phyloP scores from a whole-genome alignment of 2,113 vertebrate genomes.

The Anhinga anhinga region DNA sequence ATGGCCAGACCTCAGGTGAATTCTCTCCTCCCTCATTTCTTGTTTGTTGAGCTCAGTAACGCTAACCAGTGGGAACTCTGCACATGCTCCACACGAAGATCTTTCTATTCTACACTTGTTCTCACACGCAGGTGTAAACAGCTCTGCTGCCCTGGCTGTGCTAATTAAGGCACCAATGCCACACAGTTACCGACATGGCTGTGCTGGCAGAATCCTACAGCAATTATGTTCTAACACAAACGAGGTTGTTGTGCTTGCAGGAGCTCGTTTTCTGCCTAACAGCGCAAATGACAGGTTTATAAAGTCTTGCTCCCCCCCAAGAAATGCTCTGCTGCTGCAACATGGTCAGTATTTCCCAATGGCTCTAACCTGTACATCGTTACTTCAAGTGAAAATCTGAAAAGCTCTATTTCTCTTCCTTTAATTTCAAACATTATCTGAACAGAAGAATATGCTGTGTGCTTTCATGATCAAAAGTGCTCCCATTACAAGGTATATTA shows the following conservation, averaged over 20 bases:
- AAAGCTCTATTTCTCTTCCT: constrained; percentile 44
- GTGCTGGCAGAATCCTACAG: not conserved
- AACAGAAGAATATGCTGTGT: constrained; percentile 32
- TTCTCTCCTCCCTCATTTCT: not conserved
- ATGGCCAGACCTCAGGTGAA: not conserved
- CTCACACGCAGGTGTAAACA: not conserved
- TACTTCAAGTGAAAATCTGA: constrained; percentile 27
- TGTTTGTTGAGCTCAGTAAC: not conserved
- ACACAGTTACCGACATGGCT: not conserved
- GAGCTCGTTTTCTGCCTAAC: not conserved
- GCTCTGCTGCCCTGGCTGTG: not conserved
- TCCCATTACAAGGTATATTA: constrained; percentile 29
- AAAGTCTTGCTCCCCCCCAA: not conserved
- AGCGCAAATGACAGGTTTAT: not conserved
- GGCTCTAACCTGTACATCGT: not conserved
- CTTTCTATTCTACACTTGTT: not conserved
- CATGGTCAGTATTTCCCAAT: not conserved
- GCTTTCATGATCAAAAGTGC: constrained; percentile 36
- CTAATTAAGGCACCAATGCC: not conserved
- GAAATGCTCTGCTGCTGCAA: not conserved
- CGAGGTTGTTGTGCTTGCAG: not conserved
- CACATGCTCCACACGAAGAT: not conserved
- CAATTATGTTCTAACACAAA: not conserved
- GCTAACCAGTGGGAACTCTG: not conserved
- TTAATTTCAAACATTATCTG: constrained; percentile 37